Percentiles rank a stretch among this genome's conserved stretches.
phyloP scores from a whole-genome alignment of 1,140 invertebrate genomes.

The Papilio polytes region DNA sequence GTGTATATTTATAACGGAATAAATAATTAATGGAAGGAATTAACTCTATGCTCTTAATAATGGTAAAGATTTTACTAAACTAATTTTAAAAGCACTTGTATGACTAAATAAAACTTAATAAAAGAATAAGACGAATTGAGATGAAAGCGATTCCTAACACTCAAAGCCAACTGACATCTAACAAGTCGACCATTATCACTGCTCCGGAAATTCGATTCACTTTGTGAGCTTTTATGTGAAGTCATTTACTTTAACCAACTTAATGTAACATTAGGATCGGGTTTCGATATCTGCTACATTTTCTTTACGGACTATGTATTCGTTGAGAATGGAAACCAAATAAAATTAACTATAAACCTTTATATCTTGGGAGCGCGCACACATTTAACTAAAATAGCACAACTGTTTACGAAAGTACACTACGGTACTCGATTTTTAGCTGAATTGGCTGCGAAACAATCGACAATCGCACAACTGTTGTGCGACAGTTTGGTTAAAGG shows the following conservation, averaged over 20 bases:
- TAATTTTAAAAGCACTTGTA: not conserved
- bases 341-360: too few relatives aligned
- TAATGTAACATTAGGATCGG: not conserved
- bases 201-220: conserved; percentile 28
- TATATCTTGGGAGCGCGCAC: too few relatives aligned
- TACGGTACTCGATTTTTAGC: too few relatives aligned
- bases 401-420: too few relatives aligned
- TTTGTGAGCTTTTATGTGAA: conserved; percentile 33
- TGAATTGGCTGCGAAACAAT: too few relatives aligned
- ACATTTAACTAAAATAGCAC: too few relatives aligned
- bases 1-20: not conserved
- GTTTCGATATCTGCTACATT: not conserved
- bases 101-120: not conserved
- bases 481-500: too few relatives aligned
- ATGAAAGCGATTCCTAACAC: conserved; percentile 10
- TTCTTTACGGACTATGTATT: not conserved
- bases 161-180: conserved; percentile 13
- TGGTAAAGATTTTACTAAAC: too few relatives aligned
- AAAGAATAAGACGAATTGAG: not conserved
- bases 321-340: too few relatives aligned
- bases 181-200: conserved; percentile 16
- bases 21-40: too few relatives aligned
- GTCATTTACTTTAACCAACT: conserved; percentile 27
- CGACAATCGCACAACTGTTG: too few relatives aligned
- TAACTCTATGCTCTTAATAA: too few relatives aligned